phyloP scores from a whole-genome alignment of 1,140 invertebrate genomes.

The Drosophila repleta region DNA sequence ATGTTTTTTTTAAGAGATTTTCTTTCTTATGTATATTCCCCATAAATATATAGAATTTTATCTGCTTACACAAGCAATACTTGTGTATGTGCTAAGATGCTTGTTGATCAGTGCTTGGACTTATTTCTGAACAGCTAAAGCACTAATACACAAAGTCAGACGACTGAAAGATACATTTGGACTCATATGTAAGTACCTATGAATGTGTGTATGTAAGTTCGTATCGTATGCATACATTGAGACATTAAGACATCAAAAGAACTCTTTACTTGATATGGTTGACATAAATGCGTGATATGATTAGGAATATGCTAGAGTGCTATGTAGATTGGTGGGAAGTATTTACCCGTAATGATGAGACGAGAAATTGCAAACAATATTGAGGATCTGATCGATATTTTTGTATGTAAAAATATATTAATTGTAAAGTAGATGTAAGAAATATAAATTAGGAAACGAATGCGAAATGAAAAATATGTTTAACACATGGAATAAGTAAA shows the following conservation, averaged over 20 bases:
- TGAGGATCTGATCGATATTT: background rate
- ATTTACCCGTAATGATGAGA: conserved; percentile 26
- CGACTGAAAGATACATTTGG: conserved; percentile 8
- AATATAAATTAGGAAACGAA: conserved; percentile 1
- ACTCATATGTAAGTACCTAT: too few species aligned
- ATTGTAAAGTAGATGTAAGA: background rate
- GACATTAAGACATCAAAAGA: conserved; percentile 12
- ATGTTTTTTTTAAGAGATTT: background rate
- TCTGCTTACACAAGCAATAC: conserved; percentile 3
- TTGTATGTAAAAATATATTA: background rate
- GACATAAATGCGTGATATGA: conserved; percentile 2
- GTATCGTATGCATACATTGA: conserved; percentile 20
- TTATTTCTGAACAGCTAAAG: conserved; percentile 31
- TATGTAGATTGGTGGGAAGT: conserved; percentile 48
- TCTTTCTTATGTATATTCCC: conserved; percentile 35
- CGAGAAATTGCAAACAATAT: background rate
- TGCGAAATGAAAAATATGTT: conserved; percentile 4
- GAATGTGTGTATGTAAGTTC: conserved; percentile 6
- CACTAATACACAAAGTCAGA: conserved; percentile 24
- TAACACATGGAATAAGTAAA: conserved; percentile 34
- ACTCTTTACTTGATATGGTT: background rate
- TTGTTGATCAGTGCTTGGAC: conserved; percentile 34
- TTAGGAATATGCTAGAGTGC: background rate
- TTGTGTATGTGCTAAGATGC: conserved; percentile 10
- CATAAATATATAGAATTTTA: conserved; percentile 26